A percentile compares a stretch with the other conserved stretches of the same genome.
phyloP scores from a whole-genome alignment of 1,140 invertebrate species.

The Cyphomyrmex costatus region DNA sequence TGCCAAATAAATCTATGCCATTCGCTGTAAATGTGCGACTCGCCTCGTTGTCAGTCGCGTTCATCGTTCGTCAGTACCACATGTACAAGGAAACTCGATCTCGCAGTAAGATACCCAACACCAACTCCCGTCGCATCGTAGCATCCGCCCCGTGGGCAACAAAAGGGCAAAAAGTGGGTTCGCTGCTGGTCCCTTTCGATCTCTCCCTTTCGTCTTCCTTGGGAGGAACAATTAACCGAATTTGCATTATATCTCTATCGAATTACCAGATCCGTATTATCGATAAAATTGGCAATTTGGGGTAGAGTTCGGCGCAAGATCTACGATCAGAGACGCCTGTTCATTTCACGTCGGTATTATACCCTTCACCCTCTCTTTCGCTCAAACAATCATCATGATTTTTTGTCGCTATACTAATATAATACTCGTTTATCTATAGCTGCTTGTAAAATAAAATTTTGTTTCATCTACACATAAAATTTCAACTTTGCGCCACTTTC shows the following conservation, averaged over 20 bases:
- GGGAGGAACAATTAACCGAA: constrained; percentile 86
- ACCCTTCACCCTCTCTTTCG: constrained; percentile 52
- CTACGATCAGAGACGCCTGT: constrained; percentile 76
- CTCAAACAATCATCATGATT: neutral
- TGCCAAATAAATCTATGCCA: constrained; percentile 78
- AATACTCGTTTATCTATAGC: neutral
- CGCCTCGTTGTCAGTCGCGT: constrained; percentile 69
- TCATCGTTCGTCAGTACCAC: constrained; percentile 76
- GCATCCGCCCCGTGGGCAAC: constrained; percentile 61
- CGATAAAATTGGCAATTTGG: constrained; percentile 86
- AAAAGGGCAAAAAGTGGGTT: constrained; percentile 75
- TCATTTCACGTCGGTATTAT: constrained; percentile 81
- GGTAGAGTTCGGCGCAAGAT: constrained; percentile 69
- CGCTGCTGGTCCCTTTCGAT: constrained; percentile 54
- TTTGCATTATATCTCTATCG: constrained; percentile 87
- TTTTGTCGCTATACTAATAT: neutral
- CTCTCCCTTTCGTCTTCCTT: constrained; percentile 73
- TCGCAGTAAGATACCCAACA: constrained; percentile 80
- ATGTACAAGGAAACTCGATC: constrained; percentile 85
- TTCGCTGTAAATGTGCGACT: constrained; percentile 76
- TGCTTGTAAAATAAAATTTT: neutral
- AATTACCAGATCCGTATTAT: constrained; percentile 87
- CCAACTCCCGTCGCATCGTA: constrained; percentile 59
- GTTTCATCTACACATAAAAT: neutral
- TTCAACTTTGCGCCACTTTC: neutral